A percentile compares a stretch with the other conserved stretches of the same genome.
Evolutionary conservation across 2,113 vertebrate species (phyloP).

Genomic region (Ageneiosus marmoratus): DNA sequence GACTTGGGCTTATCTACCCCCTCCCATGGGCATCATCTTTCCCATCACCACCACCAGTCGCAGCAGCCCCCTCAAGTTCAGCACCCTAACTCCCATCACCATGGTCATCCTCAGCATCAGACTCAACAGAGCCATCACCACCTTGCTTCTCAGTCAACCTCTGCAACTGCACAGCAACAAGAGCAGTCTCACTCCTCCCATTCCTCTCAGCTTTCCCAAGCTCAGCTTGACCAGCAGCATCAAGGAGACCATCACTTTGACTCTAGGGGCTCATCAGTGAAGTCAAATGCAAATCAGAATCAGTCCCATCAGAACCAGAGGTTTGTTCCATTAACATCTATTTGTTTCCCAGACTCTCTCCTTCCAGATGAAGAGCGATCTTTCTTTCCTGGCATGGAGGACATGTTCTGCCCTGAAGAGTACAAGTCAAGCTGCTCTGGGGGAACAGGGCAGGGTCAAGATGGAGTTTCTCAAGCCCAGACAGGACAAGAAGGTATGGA

Average conservation of each 20-base stretch:
- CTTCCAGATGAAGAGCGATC: slow-evolving; percentile 90
- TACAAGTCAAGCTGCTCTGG: slow-evolving; percentile 82
- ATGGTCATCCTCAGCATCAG: slow-evolving; percentile 67
- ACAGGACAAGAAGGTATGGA: slow-evolving; percentile 67
- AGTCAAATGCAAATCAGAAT: slow-evolving; percentile 55
- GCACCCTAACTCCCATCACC: slow-evolving; percentile 68
- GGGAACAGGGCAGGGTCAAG: slow-evolving; percentile 72
- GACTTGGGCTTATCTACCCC: slow-evolving; percentile 70
- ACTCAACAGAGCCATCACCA: slow-evolving; percentile 72
- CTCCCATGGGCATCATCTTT: slow-evolving; percentile 75
- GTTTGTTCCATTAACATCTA: slow-evolving; percentile 89
- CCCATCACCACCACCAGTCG: slow-evolving; percentile 68
- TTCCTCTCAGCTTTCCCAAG: slow-evolving; percentile 72
- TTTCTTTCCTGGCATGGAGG: slow-evolving; percentile 94
- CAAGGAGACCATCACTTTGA: slow-evolving; percentile 81
- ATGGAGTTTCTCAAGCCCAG: slow-evolving; percentile 70
- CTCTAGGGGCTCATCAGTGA: slow-evolving; percentile 79
- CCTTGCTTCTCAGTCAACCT: slow-evolving; percentile 62
- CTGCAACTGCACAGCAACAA: slow-evolving; percentile 63
- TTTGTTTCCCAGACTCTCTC: slow-evolving; percentile 92
- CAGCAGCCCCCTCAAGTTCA: slow-evolving; percentile 58
- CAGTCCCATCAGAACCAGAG: slow-evolving; percentile 75
- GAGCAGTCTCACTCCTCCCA: slow-evolving; percentile 68
- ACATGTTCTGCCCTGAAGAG: slow-evolving; percentile 91
- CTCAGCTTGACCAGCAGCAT: slow-evolving; percentile 81